These are phyloP conservation scores for Procavia capensis DNA, from an alignment of 2,113 vertebrate species.

Conservation along the genomic window DNA sequence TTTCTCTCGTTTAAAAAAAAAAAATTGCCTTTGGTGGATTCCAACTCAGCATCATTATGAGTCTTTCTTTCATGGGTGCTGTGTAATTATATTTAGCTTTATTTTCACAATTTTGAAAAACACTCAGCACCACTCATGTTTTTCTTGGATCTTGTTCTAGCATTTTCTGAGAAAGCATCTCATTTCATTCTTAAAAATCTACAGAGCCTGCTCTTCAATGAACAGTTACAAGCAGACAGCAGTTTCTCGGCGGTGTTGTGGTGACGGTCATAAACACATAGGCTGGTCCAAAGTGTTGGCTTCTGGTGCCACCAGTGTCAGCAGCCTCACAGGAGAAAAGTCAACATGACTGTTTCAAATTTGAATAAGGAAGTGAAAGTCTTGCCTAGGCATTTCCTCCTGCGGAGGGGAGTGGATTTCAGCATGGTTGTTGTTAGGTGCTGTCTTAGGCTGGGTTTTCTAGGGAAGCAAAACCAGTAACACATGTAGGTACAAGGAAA, in stretches of 20 bases:
- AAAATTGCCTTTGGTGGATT: too few species aligned
- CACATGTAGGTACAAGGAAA: too few species aligned
- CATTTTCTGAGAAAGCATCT: slow-evolving; percentile 7
- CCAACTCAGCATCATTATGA: too few species aligned
- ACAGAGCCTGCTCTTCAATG: neutral
- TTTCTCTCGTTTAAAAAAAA: neutral
- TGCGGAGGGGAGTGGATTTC: neutral
- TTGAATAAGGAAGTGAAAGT: neutral
- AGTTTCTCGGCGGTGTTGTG: neutral
- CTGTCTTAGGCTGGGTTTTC: too few species aligned
- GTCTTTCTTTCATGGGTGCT: neutral
- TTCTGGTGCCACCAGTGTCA: neutral
- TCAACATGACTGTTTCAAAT: slow-evolving; percentile 10
- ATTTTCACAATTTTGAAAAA: slow-evolving; percentile 45
- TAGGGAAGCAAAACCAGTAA: too few species aligned
- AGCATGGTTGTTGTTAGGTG: neutral
- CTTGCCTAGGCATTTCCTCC: slow-evolving; percentile 1
- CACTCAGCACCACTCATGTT: neutral
- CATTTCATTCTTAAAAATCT: slow-evolving; percentile 33
- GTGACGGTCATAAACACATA: neutral
- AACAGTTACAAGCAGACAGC: neutral
- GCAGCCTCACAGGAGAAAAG: neutral
- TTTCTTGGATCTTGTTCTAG: slow-evolving; percentile 40
- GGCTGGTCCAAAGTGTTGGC: neutral
- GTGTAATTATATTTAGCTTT: slow-evolving; percentile 17